Percentiles rank a stretch among this genome's conserved stretches.
Evolutionary conservation across 2,113 vertebrate genomes (phyloP).

Genomic region (Corydoras sp.): DNA sequence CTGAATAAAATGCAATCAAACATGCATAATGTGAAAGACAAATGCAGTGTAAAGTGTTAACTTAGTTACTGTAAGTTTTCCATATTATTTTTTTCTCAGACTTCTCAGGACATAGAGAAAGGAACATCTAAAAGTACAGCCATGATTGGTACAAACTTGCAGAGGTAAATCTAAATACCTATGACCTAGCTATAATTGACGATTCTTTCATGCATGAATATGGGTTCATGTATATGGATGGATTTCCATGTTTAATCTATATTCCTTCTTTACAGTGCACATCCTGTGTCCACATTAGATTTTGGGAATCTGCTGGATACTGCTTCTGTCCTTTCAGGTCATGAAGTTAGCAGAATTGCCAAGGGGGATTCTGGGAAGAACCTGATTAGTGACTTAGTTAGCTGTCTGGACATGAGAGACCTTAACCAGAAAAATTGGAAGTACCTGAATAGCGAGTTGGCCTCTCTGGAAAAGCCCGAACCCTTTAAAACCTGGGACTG

Average conservation of each 20-base stretch:
- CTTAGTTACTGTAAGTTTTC: too few relatives aligned
- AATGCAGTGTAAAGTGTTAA: too few relatives aligned
- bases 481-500: conserved; percentile 79
- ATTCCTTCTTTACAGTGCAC: conserved; percentile 66
- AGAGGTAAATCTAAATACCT: conserved; percentile 68
- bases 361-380: conserved; percentile 58
- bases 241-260: conserved; percentile 5
- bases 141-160: conserved; percentile 71
- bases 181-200: neutral
- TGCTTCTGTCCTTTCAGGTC: conserved; percentile 70
- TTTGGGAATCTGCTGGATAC: conserved; percentile 76
- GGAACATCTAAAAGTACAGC: conserved; percentile 71
- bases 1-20: too few relatives aligned
- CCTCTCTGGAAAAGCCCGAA: conserved; percentile 51
- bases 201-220: neutral
- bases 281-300: conserved; percentile 82
- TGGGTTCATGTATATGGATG: too few relatives aligned
- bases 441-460: conserved; percentile 70
- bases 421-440: conserved; percentile 70
- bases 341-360: conserved; percentile 52
- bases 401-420: conserved; percentile 54
- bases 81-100: conserved; percentile 51
- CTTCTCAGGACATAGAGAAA: conserved; percentile 73
- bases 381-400: conserved; percentile 49
- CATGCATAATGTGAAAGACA: too few relatives aligned